Base-by-base conservation (phyloP, 1,140 invertebrate genomes). In the Drosophila tsacasi region DNA sequence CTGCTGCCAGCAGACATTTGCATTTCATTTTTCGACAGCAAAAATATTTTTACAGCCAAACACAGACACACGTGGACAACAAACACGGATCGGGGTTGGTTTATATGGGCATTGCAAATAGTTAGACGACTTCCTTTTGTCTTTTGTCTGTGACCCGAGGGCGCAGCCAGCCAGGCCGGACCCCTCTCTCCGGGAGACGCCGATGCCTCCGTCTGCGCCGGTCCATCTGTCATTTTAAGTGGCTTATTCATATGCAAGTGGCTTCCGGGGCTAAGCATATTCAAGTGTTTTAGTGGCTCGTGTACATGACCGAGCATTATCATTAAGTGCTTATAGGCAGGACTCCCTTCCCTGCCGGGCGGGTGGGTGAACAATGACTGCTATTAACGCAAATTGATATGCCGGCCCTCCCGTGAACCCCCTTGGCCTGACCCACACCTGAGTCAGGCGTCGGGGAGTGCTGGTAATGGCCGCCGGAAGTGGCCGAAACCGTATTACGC, bases 221-320 rank as follows among this genome's bases (percentile, higher is more conserved):
- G 84, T 90, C 76, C 85, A 90, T 90, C 81, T 90, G 85, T 90
- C 85, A 90, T 90, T 90, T 85, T 90, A 90, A 90, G 85, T 90
- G 85, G 86, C 85, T 90, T 90, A 90, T 90, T 90, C 85, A 90
- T 90, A 90, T 90, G 85, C 85, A 90, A 90, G 85, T 90, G 86
- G 85, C 85, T 90, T 90, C 85, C 85, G 82, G 84, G 85, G 85
- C 85, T 90, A 90, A 90, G 76, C 86, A 90, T 90, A 90, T 90
- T 90, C 81, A 90, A 90, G 85, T 90, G 85, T 90, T 90, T 91
- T 85, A 90, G 85, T 90, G 82, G 86, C 85, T 61, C 85, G 85
- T 90, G 81, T 90, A 85, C 85, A 90, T 90, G 85, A 82, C 81
- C 85, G 79, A 85, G 85, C 85, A 90, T 90, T 90, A 85, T 90